Percentiles rank a stretch among this genome's conserved stretches.
phyloP scores from a whole-genome alignment of 2,888 invertebrate genomes.

The Plutella xylostella region DNA sequence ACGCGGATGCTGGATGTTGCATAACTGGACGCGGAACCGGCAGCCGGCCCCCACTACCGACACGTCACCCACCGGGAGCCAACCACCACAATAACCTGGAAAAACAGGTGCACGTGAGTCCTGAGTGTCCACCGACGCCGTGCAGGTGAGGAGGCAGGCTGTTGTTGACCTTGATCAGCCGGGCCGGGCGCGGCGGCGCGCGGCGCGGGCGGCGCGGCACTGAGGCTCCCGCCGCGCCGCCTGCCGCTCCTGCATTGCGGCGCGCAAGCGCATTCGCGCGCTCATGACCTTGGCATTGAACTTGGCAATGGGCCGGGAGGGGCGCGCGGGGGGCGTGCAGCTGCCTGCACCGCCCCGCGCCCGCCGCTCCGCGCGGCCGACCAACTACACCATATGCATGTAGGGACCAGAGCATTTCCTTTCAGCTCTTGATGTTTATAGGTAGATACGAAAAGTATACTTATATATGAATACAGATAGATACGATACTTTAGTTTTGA shows the following conservation, averaged over 20 bases:
- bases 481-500: no score
- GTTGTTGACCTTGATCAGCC: neutral
- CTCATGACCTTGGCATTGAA: slow-evolving; percentile 86
- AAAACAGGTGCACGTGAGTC: slow-evolving; percentile 19
- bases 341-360: slow-evolving; percentile 60
- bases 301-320: slow-evolving; percentile 73
- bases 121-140: neutral
- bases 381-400: no score
- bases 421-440: no score
- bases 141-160: neutral
- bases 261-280: slow-evolving; percentile 74
- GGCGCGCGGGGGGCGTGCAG: slow-evolving; percentile 33
- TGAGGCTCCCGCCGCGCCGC: slow-evolving; percentile 51
- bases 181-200: slow-evolving; percentile 13
- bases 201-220: slow-evolving; percentile 55
- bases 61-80: neutral
- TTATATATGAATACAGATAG: no score
- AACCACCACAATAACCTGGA: slow-evolving; percentile 25
- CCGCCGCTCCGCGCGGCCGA: slow-evolving; percentile 20
- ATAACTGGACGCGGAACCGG: slow-evolving; percentile 44
- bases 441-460: no score
- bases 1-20: slow-evolving; percentile 36
- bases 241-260: slow-evolving; percentile 74
- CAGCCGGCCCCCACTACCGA: no score
- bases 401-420: no score